Evolutionary conservation across 2,113 vertebrate genomes (phyloP).

Genomic region (Lates calcarifer): DNA sequence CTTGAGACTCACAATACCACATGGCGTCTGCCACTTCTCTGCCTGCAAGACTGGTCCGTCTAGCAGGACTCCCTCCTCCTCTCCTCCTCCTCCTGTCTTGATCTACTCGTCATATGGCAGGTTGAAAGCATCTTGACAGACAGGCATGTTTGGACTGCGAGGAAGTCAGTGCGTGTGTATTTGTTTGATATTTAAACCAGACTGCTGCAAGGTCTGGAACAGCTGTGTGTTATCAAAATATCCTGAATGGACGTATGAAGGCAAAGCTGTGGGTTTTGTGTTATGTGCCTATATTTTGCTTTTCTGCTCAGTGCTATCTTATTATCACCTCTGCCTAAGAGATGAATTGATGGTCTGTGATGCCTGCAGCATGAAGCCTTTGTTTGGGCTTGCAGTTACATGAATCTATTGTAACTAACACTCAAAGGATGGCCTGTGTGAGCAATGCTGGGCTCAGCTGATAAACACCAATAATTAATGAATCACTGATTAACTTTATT

Average conservation of each 20-base stretch:
- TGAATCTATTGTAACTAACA: conserved; percentile 1
- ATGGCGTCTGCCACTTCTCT: conserved; percentile 21
- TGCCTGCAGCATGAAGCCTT: background rate
- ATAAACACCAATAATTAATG: conserved; percentile 37
- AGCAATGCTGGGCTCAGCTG: background rate
- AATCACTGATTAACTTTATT: conserved; percentile 40
- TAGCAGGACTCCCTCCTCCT: conserved; percentile 22
- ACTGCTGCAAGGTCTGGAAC: conserved; percentile 37
- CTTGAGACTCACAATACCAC: conserved; percentile 15
- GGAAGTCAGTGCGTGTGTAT: conserved; percentile 20
- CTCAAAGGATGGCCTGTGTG: background rate
- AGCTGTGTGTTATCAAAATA: conserved; percentile 70
- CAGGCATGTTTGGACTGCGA: conserved; percentile 29
- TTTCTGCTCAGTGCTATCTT: background rate
- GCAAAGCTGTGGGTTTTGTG: conserved; percentile 25
- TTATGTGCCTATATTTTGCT: background rate
- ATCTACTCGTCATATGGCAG: conserved; percentile 19
- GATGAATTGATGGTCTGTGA: background rate
- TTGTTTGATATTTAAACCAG: conserved; percentile 67
- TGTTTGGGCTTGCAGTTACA: background rate
- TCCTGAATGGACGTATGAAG: conserved; percentile 21
- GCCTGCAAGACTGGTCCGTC: conserved; percentile 14
- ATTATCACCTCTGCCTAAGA: background rate
- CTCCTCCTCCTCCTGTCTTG: conserved; percentile 13
- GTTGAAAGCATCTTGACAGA: conserved; percentile 1